Evolutionary conservation across 2,113 vertebrate genomes (phyloP), one percentile per base, ranked within the genome.

Genomic region (Reinhardtius hippoglossoides): DNA sequence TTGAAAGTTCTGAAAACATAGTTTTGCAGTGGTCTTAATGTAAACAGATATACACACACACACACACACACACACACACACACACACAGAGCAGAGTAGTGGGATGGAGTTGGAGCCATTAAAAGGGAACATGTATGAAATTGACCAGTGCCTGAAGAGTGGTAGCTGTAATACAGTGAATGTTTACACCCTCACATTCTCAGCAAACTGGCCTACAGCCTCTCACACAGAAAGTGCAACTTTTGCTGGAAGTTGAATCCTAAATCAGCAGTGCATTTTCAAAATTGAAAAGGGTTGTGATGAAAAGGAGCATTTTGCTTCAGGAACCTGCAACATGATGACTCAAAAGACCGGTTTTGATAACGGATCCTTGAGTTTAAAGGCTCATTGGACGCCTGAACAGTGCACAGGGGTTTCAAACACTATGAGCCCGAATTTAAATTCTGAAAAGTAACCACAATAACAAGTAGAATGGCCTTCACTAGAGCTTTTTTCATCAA

Each of bases 1-100:
- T 81, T 77, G 27, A 80, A 90, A 88, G 67, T 81, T 86, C 31
- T 80, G 13, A 14, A 73, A 83, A 56, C 26, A 24, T 69, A 40
- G 26, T 71, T 74, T 64, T 27, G 3, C 21, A 23, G 31, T 71
- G 59, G 37, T 54, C 16, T 72, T 50, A 70, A 74, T 72, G 44
- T 66, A 21, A 56, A 46, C 16, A 31, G 31, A 31, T 31, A 20
- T 2, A 68, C 18, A 24, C 20, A 26, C 46, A 26, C 31, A 42
- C 10, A 26, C 66, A 31, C 48, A 21, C 16, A 26, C 4, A 69
- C n/a, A 31, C 21, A 35, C 46, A 26, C 31, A 26, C 13, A 42
- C 24, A 35, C 48, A 67, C 57, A 59, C 27, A 60, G 2, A 26
- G 4, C 57, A 10, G 27, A 9, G 16, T n/a, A 5, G 15, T 31